A percentile compares a stretch with the other conserved stretches of the same genome.
These are phyloP conservation scores for Epizoanthus rinbou DNA, from an alignment of 92 coral and sea anemone genomes.

Conservation along the genomic window DNA sequence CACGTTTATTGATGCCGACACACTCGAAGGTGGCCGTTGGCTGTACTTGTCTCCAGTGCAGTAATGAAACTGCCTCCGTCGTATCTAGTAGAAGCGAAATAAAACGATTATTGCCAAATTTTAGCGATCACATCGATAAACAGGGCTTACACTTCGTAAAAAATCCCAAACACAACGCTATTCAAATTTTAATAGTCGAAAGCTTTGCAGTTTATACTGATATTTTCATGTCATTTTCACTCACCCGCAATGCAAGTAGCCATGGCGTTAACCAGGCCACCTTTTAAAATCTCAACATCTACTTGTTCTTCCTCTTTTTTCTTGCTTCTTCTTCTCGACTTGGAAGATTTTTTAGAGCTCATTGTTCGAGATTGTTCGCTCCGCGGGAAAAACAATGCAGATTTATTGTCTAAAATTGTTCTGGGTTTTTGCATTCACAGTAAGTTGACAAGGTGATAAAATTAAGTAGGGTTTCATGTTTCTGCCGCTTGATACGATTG, in stretches of 20 bases:
- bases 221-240: slow-evolving; percentile 4
- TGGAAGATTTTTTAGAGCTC: slow-evolving; percentile 22
- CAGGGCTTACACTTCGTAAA: neutral
- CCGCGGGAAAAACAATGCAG: slow-evolving; percentile 22
- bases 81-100: slow-evolving; percentile 14
- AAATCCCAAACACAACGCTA: neutral
- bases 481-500: too few relatives aligned
- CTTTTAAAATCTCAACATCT: neutral
- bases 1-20: too few relatives aligned
- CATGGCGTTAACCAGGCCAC: neutral
- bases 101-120: neutral
- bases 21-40: too few relatives aligned
- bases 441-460: slow-evolving; percentile 22
- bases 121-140: slow-evolving; percentile 1
- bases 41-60: neutral
- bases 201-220: slow-evolving; percentile 1
- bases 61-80: slow-evolving; percentile 7
- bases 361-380: slow-evolving; percentile 10
- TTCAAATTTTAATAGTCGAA: slow-evolving; percentile 4
- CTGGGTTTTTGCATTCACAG: slow-evolving; percentile 6
- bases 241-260: slow-evolving; percentile 6
- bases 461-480: neutral
- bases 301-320: neutral
- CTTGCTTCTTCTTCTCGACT: neutral
- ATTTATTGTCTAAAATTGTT: neutral